Percentiles rank a stretch among this genome's conserved stretches.
phyloP scores from a whole-genome alignment of 1,140 invertebrate genomes.

The Dreissena rostriformis region DNA sequence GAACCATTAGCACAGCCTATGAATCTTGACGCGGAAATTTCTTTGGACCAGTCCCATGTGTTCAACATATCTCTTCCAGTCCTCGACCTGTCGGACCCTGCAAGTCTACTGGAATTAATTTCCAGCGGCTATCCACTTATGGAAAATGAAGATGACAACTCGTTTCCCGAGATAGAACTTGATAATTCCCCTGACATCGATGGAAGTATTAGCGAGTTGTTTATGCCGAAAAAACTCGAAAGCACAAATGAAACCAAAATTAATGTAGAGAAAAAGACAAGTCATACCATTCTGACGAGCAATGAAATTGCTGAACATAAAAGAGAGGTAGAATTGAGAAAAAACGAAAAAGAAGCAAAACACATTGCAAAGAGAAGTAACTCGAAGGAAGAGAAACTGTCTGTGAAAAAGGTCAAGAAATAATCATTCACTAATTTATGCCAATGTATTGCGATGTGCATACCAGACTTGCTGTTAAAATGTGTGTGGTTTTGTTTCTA shows the following conservation, averaged over 20 bases:
- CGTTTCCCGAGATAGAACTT: background rate
- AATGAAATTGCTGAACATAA: constrained; percentile 15
- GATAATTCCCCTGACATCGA: constrained; percentile 2
- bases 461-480: background rate
- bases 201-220: background rate
- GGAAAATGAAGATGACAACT: constrained; percentile 3
- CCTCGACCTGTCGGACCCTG: constrained; percentile 7
- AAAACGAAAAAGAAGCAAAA: constrained; percentile 20
- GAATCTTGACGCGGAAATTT: no score
- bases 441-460: background rate
- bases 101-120: constrained; percentile 12
- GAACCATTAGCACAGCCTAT: no score
- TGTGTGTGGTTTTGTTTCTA: background rate
- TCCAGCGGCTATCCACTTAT: constrained; percentile 9
- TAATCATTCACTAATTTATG: background rate
- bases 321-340: constrained; percentile 14
- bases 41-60: background rate
- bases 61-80: constrained; percentile 13
- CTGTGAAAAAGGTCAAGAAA: background rate
- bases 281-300: constrained; percentile 15
- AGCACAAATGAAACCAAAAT: constrained; percentile 11
- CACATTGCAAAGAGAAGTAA: constrained; percentile 10
- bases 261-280: constrained; percentile 6
- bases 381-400: constrained; percentile 3
- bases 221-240: constrained; percentile 15